Base-by-base conservation (phyloP, 2,113 vertebrate species). In the Rhegmatorhina hoffmannsi region DNA sequence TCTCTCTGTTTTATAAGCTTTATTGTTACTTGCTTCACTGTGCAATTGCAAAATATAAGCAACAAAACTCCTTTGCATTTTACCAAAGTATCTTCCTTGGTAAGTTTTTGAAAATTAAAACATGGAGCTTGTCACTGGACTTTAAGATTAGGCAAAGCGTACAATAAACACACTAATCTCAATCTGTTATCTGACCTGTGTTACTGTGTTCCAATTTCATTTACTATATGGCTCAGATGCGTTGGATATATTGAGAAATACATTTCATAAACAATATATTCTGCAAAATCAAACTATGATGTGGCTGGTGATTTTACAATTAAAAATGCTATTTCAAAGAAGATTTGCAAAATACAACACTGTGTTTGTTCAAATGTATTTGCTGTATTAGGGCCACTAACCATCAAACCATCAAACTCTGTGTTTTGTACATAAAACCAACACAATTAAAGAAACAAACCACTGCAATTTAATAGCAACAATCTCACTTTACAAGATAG, bases 381-480 rank as follows among this genome's bases (percentile, higher is more conserved):
- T 86, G 50, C 21, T 66, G 11, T 36, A 77, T 49, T 66, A 62
- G 43, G 72, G 64, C 21, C 73, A 83, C 52, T 76, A 73, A 86
- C 56, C 31, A 64, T 66, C 52, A 66, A 89, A 84, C 24, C 40
- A 43, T 59, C 70, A 73, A 82, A 80, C 17, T 14, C 47, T 33
- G 26, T 52, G 28, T 62, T 89, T 33, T 62, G 40, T 84, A 90
- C 88, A 92, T 43, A 94, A 92, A 95, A 2, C 80, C 43, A 90
- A 90, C 72, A 92, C 92, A 58, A 68, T 53, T 86, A 94, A 94
- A 92, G 89, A 94, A 96, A 95, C 79, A 93, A 94, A 77, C 26
- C 68, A 94, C 94, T 88, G 86, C 83, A 86, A 80, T 96, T 96
- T 97, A 97, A 94, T 96, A 93, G 89, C 80, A 95, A 92, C 67